Percentiles rank a stretch among this genome's conserved stretches.
phyloP scores from a whole-genome alignment of 2,113 vertebrate species.

The Vimba vimba region DNA sequence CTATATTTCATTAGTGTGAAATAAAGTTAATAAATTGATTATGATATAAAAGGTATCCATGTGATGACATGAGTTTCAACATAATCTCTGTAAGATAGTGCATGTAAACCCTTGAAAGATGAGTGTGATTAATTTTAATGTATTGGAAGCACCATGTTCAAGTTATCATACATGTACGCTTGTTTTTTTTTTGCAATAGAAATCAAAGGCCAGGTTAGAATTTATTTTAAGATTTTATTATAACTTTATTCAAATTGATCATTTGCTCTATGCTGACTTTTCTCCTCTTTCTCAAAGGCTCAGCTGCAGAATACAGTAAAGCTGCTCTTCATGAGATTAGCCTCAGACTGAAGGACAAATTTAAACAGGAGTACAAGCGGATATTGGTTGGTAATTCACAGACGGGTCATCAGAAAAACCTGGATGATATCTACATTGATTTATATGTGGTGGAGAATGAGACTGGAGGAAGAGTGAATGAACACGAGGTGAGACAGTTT shows the following conservation, averaged over 20 bases:
- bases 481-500: background rate
- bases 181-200: too few relatives aligned
- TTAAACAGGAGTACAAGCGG: background rate
- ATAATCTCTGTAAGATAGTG: too few relatives aligned
- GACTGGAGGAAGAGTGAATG: background rate
- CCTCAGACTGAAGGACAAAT: background rate
- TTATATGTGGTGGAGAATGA: background rate
- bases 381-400: conserved; percentile 10
- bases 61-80: too few relatives aligned
- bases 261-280: background rate
- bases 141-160: background rate
- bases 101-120: background rate
- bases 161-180: too few relatives aligned
- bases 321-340: background rate
- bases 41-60: too few relatives aligned
- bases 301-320: background rate
- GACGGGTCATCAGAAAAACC: background rate
- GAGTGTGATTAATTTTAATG: too few relatives aligned
- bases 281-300: background rate
- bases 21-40: too few relatives aligned
- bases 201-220: too few relatives aligned
- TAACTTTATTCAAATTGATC: too few relatives aligned
- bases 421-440: background rate
- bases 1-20: too few relatives aligned
- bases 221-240: too few relatives aligned